Evolutionary conservation across 2,113 vertebrate genomes (phyloP).

Genomic region (Salvelinus fontinalis): DNA sequence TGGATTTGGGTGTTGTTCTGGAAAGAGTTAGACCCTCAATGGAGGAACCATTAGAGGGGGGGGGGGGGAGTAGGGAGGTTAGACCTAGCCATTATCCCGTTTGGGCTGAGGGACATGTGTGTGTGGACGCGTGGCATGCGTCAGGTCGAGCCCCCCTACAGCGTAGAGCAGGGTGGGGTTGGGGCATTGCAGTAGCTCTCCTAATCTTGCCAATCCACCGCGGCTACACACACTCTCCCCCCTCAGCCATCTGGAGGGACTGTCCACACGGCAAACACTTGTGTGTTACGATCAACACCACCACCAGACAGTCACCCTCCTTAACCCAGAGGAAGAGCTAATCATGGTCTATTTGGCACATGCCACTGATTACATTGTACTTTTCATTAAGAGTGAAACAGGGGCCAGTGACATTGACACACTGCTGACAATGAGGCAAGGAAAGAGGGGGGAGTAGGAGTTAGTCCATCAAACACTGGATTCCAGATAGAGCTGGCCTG

Average conservation of each 20-base stretch:
- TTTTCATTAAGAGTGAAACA: conserved; percentile 52
- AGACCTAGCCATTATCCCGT: conserved; percentile 77
- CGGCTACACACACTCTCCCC: conserved; percentile 74
- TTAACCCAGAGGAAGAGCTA: conserved; percentile 75
- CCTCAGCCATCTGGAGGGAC: conserved; percentile 83
- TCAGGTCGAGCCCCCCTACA: conserved; percentile 45
- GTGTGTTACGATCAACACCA: conserved; percentile 69
- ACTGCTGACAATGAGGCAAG: background rate
- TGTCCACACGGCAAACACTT: conserved; percentile 49
- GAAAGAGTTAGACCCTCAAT: conserved; percentile 87
- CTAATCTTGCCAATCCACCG: conserved; percentile 90
- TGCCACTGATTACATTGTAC: conserved; percentile 67
- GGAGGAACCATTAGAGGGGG: conserved; percentile 89
- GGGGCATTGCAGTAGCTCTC: conserved; percentile 61
- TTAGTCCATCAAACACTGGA: background rate
- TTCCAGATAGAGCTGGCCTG: no score
- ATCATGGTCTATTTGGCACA: conserved; percentile 75
- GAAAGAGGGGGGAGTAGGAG: background rate
- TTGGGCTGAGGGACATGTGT: conserved; percentile 5
- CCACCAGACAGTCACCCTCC: conserved; percentile 68
- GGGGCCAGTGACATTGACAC: background rate
- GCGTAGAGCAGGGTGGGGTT: conserved; percentile 14
- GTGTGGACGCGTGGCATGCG: conserved; percentile 47
- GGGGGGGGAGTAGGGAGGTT: conserved; percentile 88
- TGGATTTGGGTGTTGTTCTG: conserved; percentile 71